Evolutionary conservation across 2,888 invertebrate genomes (phyloP).

Genomic region (Ennomos quercinarius): DNA sequence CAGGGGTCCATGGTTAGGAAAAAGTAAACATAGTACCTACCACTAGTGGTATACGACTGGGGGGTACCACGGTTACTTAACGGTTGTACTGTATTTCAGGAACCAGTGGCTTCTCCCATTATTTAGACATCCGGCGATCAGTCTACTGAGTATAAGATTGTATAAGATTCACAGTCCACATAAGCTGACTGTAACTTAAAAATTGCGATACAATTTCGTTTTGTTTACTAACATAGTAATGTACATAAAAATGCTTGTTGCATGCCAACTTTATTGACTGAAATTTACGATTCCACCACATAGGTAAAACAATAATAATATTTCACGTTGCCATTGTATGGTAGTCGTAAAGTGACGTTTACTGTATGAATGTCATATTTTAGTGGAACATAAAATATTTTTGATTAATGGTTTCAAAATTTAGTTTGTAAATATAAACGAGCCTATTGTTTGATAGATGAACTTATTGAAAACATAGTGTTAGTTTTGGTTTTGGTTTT

Average conservation of each 20-base stretch:
- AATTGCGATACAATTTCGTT: slow-evolving; percentile 5
- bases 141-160: too few species aligned
- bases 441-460: not conserved
- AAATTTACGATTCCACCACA: slow-evolving; percentile 44
- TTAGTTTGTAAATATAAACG: not conserved
- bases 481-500: too few species aligned
- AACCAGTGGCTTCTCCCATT: too few species aligned
- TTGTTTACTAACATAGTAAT: slow-evolving; percentile 7
- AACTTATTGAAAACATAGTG: too few species aligned
- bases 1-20: too few species aligned
- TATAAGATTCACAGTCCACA: too few species aligned
- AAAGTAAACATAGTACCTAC: too few species aligned
- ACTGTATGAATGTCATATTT: slow-evolving; percentile 36
- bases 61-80: too few species aligned
- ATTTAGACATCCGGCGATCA: too few species aligned
- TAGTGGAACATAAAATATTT: slow-evolving; percentile 38
- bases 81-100: too few species aligned
- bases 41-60: too few species aligned
- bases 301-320: slow-evolving; percentile 48
- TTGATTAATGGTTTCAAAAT: slow-evolving; percentile 21
- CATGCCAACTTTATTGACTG: slow-evolving; percentile 46
- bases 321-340: slow-evolving; percentile 41
- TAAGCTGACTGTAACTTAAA: not conserved
- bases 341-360: slow-evolving; percentile 43
- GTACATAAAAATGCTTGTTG: slow-evolving; percentile 34